A percentile compares a stretch with the other conserved stretches of the same genome.
Conservation (phyloP, 1,140 invertebrate genomes). For the Anthonomus grandis region DNA sequence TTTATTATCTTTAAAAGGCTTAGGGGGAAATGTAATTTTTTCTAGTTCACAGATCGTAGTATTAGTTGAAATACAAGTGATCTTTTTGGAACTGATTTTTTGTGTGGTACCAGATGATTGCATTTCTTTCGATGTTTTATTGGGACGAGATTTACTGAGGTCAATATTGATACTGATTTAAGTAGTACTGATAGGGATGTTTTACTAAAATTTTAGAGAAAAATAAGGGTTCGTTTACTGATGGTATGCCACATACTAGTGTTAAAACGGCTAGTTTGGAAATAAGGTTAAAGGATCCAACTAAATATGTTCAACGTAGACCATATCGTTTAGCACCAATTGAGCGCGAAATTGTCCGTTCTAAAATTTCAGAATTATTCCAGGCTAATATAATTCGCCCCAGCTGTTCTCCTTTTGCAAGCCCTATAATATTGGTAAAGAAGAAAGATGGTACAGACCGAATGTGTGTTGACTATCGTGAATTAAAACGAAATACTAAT, state of each 20-base stretch:
- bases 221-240: background rate
- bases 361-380: conserved; percentile 5
- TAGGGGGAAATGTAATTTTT: background rate
- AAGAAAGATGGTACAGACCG: conserved; percentile 32
- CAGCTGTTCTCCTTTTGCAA: conserved; percentile 10
- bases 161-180: conserved; percentile 4
- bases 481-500: conserved; percentile 23
- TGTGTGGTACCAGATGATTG: background rate
- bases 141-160: background rate
- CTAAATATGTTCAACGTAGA: conserved; percentile 2
- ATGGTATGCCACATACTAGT: conserved; percentile 1
- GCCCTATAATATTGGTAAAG: conserved; percentile 6
- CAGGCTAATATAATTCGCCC: conserved; percentile 5
- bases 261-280: conserved; percentile 4
- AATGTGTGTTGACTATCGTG: conserved; percentile 34
- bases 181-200: background rate
- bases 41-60: background rate
- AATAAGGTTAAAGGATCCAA: conserved; percentile 9
- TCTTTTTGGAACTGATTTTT: background rate
- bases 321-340: conserved; percentile 5
- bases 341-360: conserved; percentile 5
- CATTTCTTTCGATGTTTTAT: background rate
- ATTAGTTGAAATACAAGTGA: background rate
- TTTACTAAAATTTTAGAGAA: conserved; percentile 1
- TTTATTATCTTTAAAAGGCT: conserved; percentile 1